Conservation (phyloP, 2,888 invertebrate species). For the Leptinotarsa tumamoca region DNA sequence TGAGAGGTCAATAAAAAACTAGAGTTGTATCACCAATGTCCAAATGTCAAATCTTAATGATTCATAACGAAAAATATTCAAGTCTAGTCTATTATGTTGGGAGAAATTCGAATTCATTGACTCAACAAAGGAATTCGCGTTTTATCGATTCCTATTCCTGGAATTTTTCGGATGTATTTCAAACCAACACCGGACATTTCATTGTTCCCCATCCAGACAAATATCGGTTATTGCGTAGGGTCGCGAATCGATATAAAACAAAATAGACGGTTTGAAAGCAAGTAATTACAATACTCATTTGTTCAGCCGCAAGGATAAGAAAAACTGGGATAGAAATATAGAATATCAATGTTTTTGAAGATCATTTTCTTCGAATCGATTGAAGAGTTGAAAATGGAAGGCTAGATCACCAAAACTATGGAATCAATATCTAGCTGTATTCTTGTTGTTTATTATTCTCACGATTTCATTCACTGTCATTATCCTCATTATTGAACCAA, state of each 20-base stretch:
- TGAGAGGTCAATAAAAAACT: not conserved
- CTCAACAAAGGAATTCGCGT: slow-evolving; percentile 36
- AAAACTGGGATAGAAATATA: no score
- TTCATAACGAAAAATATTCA: slow-evolving; percentile 21
- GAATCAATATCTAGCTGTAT: no score
- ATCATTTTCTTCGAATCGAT: no score
- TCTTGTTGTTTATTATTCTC: no score
- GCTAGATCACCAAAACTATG: no score
- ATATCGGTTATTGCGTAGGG: slow-evolving; percentile 30
- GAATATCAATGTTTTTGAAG: no score
- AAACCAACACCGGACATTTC: slow-evolving; percentile 26
- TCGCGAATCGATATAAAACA: slow-evolving; percentile 23
- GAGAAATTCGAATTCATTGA: slow-evolving; percentile 33
- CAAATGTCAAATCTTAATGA: slow-evolving; percentile 24
- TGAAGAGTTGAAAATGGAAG: no score
- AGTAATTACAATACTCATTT: no score
- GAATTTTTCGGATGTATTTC: slow-evolving; percentile 27
- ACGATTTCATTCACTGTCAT: no score
- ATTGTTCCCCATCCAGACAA: slow-evolving; percentile 37
- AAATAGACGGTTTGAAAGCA: not conserved
- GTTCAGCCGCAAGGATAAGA: no score
- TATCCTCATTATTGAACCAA: no score
- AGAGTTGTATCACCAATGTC: not conserved
- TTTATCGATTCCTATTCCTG: slow-evolving; percentile 32
- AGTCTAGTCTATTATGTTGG: slow-evolving; percentile 37